phyloP scores from a whole-genome alignment of 2,888 invertebrate species.

The Drosophila nr. perissopoda region DNA sequence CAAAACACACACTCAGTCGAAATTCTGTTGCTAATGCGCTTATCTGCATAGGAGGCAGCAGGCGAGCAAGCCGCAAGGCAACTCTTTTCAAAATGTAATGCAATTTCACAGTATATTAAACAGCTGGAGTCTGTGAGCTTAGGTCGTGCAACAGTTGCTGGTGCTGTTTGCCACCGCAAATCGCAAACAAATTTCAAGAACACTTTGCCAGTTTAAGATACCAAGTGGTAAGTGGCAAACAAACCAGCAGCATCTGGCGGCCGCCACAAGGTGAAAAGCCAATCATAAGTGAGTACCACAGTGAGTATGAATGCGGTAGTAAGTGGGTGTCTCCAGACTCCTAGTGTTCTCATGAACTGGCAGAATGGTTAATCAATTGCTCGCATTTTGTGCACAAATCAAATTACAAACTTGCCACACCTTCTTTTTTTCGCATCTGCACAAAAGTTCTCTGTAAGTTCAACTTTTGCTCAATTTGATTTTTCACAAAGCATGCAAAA shows the following conservation, averaged over 20 bases:
- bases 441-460: constrained; percentile 57
- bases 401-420: constrained; percentile 79
- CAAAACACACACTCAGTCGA: constrained; percentile 14
- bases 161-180: constrained; percentile 50
- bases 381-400: constrained; percentile 82
- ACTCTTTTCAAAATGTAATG: constrained; percentile 74
- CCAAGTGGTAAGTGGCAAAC: background rate
- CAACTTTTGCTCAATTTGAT: constrained; percentile 80
- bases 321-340: constrained; percentile 26
- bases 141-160: constrained; percentile 52
- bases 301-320: constrained; percentile 37
- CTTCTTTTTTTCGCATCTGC: constrained; percentile 48
- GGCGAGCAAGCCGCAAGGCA: constrained; percentile 47
- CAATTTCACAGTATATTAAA: constrained; percentile 80
- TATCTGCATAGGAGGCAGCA: constrained; percentile 61
- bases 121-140: constrained; percentile 61
- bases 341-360: constrained; percentile 56
- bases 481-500: constrained; percentile 60
- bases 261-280: constrained; percentile 45
- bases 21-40: constrained; percentile 63
- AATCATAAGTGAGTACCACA: constrained; percentile 54
- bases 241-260: constrained; percentile 12
- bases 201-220: constrained; percentile 48
- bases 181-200: constrained; percentile 57
- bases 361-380: constrained; percentile 78